phyloP scores from a whole-genome alignment of 1,140 invertebrate species.

The Samia ricini region DNA sequence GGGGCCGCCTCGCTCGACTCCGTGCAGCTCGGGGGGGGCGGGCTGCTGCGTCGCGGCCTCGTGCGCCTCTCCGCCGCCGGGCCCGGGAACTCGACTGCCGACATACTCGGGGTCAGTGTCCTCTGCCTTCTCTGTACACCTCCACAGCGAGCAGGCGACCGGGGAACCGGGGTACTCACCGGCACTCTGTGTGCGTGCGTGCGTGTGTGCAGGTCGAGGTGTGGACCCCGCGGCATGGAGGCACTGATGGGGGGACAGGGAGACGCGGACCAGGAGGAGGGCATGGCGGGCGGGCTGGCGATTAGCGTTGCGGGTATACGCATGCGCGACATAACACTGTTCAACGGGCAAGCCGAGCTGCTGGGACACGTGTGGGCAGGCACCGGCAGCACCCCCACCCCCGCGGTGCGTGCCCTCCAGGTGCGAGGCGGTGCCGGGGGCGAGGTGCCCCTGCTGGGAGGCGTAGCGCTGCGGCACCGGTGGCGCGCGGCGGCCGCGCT shows the following conservation, averaged over 20 bases:
- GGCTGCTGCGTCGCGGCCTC: constrained; percentile 22
- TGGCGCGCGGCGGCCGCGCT: constrained; percentile 22
- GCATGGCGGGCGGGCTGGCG: constrained; percentile 32
- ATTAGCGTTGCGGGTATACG: constrained; percentile 33
- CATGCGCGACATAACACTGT: constrained; percentile 33
- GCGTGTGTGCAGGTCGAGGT: constrained; percentile 36
- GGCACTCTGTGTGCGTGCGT: not conserved
- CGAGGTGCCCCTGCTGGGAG: constrained; percentile 27
- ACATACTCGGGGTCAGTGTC: constrained; percentile 16
- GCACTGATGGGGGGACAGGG: constrained; percentile 28
- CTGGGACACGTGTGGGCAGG: constrained; percentile 54
- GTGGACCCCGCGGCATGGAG: constrained; percentile 44
- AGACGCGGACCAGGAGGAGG: constrained; percentile 12
- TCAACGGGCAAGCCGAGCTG: constrained; percentile 42
- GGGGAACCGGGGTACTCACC: too few relatives aligned
- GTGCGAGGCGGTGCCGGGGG: constrained; percentile 10
- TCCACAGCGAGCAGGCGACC: too few relatives aligned
- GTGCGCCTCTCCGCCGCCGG: constrained; percentile 5
- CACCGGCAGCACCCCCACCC: constrained; percentile 43
- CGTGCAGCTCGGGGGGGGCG: constrained; percentile 22
- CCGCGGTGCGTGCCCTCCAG: constrained; percentile 36
- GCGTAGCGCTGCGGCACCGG: constrained; percentile 23
- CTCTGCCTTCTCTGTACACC: not conserved
- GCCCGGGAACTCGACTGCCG: not conserved
- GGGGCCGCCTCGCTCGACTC: constrained; percentile 13